Conservation (phyloP, 2,797 vertebrate species). For the Telmatherina bonti region DNA sequence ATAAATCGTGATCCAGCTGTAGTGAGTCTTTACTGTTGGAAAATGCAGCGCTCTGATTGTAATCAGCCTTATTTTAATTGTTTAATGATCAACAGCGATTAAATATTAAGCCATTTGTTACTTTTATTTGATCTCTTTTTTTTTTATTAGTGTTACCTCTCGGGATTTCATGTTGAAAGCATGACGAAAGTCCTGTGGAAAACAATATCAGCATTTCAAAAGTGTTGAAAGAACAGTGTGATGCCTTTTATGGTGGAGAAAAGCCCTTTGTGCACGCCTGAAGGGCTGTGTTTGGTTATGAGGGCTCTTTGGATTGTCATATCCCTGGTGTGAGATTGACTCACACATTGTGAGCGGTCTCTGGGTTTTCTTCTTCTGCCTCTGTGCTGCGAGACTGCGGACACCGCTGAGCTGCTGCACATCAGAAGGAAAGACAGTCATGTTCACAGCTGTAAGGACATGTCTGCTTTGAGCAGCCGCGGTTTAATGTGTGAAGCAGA, state of each 20-base stretch:
- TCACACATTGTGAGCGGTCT: constrained; percentile 63
- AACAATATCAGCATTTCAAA: constrained; percentile 80
- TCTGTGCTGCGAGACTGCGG: constrained; percentile 35
- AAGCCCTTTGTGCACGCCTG: constrained; percentile 69
- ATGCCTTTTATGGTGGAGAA: constrained; percentile 71
- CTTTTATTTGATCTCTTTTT: constrained; percentile 67
- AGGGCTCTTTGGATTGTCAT: constrained; percentile 69
- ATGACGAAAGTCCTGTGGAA: constrained; percentile 64
- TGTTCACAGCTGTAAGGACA: constrained; percentile 75
- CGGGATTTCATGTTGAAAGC: constrained; percentile 69
- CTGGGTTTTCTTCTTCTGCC: constrained; percentile 51
- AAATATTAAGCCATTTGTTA: constrained; percentile 65
- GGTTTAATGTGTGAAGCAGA: constrained; percentile 74
- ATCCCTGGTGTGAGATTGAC: constrained; percentile 75
- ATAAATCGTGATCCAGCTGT: constrained; percentile 55
- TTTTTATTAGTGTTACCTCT: constrained; percentile 52
- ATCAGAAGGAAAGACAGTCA: constrained; percentile 63
- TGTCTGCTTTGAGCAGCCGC: constrained; percentile 74
- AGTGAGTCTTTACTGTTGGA: constrained; percentile 11
- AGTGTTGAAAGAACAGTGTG: constrained; percentile 68
- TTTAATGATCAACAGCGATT: constrained; percentile 63
- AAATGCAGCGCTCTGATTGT: constrained; percentile 36
- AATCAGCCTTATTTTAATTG: constrained; percentile 54
- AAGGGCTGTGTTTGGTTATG: constrained; percentile 63
- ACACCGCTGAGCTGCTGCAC: constrained; percentile 60